These are phyloP conservation scores for Plebejus anna DNA, from an alignment of 2,888 invertebrate genomes.

Conservation along the genomic window DNA sequence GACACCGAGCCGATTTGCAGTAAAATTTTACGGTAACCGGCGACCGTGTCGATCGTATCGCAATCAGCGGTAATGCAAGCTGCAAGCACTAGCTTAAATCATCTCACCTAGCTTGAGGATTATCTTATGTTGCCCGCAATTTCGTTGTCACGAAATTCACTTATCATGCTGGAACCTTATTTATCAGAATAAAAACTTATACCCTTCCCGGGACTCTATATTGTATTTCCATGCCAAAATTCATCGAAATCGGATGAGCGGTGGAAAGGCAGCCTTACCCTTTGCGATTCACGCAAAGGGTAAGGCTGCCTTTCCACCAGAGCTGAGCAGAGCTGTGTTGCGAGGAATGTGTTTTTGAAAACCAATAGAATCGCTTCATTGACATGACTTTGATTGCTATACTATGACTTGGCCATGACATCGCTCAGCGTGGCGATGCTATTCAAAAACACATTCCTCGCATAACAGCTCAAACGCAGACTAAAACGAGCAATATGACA, in stretches of 20 bases:
- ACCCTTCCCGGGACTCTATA: neutral
- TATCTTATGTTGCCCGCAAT: neutral
- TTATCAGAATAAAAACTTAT: neutral
- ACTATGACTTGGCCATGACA: too few relatives aligned
- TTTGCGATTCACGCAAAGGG: neutral
- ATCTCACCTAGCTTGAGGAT: neutral
- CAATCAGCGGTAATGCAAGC: neutral
- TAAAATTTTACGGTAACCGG: neutral
- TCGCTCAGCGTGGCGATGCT: too few relatives aligned
- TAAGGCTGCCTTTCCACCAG: neutral
- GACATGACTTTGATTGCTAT: too few relatives aligned
- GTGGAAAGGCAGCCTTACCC: too few relatives aligned
- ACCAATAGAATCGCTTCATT: too few relatives aligned
- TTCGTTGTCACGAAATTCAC: neutral
- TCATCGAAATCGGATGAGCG: neutral
- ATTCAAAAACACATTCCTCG: too few relatives aligned
- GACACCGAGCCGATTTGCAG: neutral
- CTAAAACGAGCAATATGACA: too few relatives aligned
- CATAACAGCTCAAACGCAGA: too few relatives aligned
- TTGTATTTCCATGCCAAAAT: too few relatives aligned
- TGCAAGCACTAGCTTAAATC: neutral
- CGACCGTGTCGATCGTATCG: neutral
- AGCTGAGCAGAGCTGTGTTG: too few relatives aligned
- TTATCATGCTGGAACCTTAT: too few relatives aligned
- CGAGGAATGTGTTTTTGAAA: too few relatives aligned